Base-by-base conservation (phyloP, 1,140 invertebrate genomes). In the Bombyx mandarina region DNA sequence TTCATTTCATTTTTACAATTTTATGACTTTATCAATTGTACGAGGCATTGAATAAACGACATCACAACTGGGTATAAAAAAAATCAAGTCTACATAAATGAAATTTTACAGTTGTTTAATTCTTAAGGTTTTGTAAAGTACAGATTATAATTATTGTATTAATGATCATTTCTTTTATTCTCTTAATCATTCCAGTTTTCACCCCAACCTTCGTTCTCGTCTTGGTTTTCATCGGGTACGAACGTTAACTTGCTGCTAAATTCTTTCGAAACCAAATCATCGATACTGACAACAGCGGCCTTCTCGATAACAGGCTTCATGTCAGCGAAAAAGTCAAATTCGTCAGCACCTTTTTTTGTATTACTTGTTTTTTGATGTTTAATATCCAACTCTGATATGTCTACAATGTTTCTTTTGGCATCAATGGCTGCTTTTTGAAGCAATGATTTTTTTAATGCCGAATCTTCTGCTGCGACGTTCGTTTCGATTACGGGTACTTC, bases 301-400 rank as follows among this genome's bases (percentile, higher is more conserved):
- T 91, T 91, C 52, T 93, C 90, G 66, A 96, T 95, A 6, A 94
- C 90, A 6, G 94, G 94, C 66, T 93, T 93, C 94, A 96, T 96
- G 72, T 95, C 94, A 54, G 92, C 92, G 69, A 96, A 96, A 65
- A 94, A 95, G 72, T 95, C 93, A 67, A 93, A 88, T 59, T 93
- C 92, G 57, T 92, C 89, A 18, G 64, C 59, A 45, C 63, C 66
- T 54, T 86, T 83, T 44, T 86, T 85, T 7, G 68, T 66, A 51
- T 71, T 64, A 43, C 83, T 82, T 10, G 80, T 69, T 61, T 90
- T 91, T 55, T 92, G 91, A 73, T 92, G 91, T 75, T 94, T 93
- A 50, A 94, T 94, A 71, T 95, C 94, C 22, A 95, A 81, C 60
- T 93, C 91, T 5, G 89, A 90, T 65, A 95, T 93, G 88, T 92